These are phyloP conservation scores for Heliconius aoede DNA, from an alignment of 2,888 invertebrate genomes.

Conservation along the genomic window DNA sequence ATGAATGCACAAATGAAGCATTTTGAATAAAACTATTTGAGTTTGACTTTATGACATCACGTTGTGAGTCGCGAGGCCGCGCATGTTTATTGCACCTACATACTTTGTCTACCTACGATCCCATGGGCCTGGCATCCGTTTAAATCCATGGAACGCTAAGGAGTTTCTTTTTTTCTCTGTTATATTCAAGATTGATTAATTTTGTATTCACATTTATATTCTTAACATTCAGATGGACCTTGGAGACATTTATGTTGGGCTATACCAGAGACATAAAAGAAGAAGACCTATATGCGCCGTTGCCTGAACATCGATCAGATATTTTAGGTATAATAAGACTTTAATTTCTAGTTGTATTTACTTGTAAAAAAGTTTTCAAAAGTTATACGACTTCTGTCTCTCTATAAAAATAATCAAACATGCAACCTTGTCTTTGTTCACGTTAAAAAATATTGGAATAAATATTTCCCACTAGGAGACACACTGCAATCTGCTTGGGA, in stretches of 20 bases:
- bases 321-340: conserved; percentile 59
- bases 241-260: conserved; percentile 87
- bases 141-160: no score
- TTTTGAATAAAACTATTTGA: no score
- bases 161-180: background rate
- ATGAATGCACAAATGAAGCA: no score
- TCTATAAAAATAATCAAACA: background rate
- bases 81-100: no score
- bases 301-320: conserved; percentile 87
- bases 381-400: background rate
- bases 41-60: no score
- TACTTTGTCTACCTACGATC: no score
- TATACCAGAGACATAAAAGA: conserved; percentile 86
- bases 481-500: conserved; percentile 86
- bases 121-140: no score
- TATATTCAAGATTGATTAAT: background rate
- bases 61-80: no score
- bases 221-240: conserved; percentile 84
- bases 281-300: conserved; percentile 86
- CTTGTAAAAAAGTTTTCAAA: no score
- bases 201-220: background rate
- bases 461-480: conserved; percentile 71
- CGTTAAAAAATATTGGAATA: background rate
- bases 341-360: background rate
- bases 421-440: background rate